Percentiles rank a stretch among this genome's conserved stretches.
Evolutionary conservation across 2,113 vertebrate species (phyloP).

Genomic region (Limnothrissa miodon): DNA sequence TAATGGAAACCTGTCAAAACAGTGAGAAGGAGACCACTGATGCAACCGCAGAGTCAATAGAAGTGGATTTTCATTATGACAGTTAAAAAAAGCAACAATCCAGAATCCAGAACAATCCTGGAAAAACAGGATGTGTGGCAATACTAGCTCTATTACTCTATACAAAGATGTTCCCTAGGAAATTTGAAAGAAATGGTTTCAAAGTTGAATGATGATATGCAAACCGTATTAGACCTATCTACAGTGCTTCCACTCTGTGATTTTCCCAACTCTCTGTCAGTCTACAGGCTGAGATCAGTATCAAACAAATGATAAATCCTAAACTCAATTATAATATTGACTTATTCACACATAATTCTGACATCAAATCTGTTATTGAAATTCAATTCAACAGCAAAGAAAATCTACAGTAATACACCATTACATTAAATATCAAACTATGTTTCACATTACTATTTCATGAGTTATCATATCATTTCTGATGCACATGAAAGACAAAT

Average conservation of each 20-base stretch:
- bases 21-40: too few species aligned
- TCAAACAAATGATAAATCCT: neutral
- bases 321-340: neutral
- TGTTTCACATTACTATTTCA: too few species aligned
- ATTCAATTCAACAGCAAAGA: neutral
- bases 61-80: too few species aligned
- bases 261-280: too few species aligned
- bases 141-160: neutral
- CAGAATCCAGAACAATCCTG: too few species aligned
- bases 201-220: neutral
- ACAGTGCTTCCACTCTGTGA: neutral
- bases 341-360: neutral
- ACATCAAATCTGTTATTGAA: neutral
- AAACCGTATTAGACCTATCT: neutral
- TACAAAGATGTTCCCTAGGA: neutral
- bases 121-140: too few species aligned
- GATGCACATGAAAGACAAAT: neutral
- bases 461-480: neutral
- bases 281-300: neutral
- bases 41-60: too few species aligned
- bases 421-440: neutral
- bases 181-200: neutral
- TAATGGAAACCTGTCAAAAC: too few species aligned
- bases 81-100: too few species aligned
- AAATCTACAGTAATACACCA: neutral